These are phyloP conservation scores for Epizoanthus rinbou DNA, from an alignment of 92 coral and sea anemone species.

Conservation along the genomic window DNA sequence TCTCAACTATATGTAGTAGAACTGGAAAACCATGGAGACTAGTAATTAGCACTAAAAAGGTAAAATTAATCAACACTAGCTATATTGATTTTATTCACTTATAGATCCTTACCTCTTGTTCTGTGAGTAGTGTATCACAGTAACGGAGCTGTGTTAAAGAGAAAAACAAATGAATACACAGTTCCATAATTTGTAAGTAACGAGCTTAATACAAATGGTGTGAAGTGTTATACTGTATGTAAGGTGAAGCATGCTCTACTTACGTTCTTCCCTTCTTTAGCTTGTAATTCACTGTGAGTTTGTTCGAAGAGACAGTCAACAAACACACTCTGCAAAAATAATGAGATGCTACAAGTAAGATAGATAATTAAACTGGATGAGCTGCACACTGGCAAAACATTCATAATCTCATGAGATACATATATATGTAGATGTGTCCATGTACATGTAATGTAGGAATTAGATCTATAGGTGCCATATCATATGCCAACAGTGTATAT, in stretches of 20 bases:
- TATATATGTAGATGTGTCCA: no score
- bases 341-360: neutral
- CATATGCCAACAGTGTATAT: no score
- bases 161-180: neutral
- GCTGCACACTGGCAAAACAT: no score
- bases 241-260: constrained; percentile 17
- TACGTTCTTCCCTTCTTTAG: constrained; percentile 93
- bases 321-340: constrained; percentile 70
- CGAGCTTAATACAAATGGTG: neutral
- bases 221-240: neutral
- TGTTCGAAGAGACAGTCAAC: constrained; percentile 97
- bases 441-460: no score
- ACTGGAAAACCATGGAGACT: no score
- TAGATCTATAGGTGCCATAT: no score
- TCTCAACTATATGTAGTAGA: no score
- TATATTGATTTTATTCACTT: no score
- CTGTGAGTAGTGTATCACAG: constrained; percentile 91
- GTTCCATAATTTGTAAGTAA: no score
- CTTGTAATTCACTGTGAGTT: constrained; percentile 92
- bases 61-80: no score
- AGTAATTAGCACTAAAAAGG: no score
- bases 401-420: no score
- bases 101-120: constrained; percentile 82
- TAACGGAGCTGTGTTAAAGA: constrained; percentile 73
- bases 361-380: neutral